A percentile compares a stretch with the other conserved stretches of the same genome.
Conservation (phyloP, 2,797 vertebrate species). For the Pseudocheirus occidentalis region DNA sequence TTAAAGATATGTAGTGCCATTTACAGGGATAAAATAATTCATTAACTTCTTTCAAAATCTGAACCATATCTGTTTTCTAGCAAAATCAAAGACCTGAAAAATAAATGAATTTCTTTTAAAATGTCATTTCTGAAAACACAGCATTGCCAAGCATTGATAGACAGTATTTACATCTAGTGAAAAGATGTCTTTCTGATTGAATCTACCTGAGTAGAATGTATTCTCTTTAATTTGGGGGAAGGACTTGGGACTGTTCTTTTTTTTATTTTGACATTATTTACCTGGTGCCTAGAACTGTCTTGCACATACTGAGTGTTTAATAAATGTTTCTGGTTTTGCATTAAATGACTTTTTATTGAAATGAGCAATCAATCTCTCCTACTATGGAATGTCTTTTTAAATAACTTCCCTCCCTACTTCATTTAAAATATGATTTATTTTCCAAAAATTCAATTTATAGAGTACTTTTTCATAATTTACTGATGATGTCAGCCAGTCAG, state of each 20-base stretch:
- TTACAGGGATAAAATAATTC: constrained; percentile 38
- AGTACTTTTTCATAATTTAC: background rate
- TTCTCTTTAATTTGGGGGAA: background rate
- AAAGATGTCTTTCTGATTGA: background rate
- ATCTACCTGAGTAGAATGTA: background rate
- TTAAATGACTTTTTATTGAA: background rate
- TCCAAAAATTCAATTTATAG: background rate
- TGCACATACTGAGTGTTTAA: background rate
- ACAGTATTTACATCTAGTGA: background rate
- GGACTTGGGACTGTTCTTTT: background rate
- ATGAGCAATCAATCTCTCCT: background rate
- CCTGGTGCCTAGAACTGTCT: background rate
- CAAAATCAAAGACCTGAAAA: background rate
- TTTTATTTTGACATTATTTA: background rate
- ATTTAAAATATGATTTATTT: background rate
- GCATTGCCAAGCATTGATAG: background rate
- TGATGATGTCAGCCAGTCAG: background rate
- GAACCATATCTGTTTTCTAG: background rate
- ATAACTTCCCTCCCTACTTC: background rate
- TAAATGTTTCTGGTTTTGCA: background rate
- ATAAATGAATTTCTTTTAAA: background rate
- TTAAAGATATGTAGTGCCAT: constrained; percentile 11
- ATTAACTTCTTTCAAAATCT: constrained; percentile 30
- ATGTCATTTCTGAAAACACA: background rate
- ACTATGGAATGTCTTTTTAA: background rate